phyloP scores from a whole-genome alignment of 2,888 invertebrate genomes.

The Alentia gelatinosa region DNA sequence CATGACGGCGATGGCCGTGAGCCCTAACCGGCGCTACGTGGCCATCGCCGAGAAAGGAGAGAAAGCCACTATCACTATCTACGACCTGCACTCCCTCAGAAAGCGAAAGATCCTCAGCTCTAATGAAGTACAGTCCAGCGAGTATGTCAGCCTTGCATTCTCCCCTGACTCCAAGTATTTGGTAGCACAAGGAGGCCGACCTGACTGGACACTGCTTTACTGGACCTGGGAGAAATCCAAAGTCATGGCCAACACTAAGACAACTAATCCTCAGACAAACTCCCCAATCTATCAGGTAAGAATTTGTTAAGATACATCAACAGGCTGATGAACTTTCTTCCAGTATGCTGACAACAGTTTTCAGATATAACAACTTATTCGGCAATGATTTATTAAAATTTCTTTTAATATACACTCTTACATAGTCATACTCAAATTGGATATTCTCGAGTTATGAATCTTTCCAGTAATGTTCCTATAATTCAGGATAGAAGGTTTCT shows the following conservation, averaged over 20 bases:
- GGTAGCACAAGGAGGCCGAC: conserved; percentile 89
- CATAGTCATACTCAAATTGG: no score
- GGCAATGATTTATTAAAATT: no score
- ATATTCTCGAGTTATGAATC: no score
- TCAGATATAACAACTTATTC: no score
- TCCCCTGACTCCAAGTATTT: conserved; percentile 91
- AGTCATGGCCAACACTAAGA: conserved; percentile 88
- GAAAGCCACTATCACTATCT: conserved; percentile 81
- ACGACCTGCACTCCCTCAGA: conserved; percentile 81
- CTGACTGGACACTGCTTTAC: conserved; percentile 90
- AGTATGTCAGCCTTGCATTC: conserved; percentile 88
- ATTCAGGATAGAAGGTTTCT: no score
- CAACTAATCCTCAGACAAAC: conserved; percentile 80
- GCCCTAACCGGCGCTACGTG: conserved; percentile 80
- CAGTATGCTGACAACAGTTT: no score
- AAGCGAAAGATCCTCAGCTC: conserved; percentile 80
- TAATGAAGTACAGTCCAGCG: conserved; percentile 82
- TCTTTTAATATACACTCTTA: no score
- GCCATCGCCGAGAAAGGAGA: conserved; percentile 80
- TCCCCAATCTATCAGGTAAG: conserved; percentile 85
- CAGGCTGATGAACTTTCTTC: no score
- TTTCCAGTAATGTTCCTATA: no score
- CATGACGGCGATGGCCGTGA: conserved; percentile 81
- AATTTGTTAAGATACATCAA: no score
- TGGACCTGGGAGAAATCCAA: conserved; percentile 83